These are phyloP conservation scores for Eulacestoma nigropectus DNA, from an alignment of 2,113 vertebrate genomes.

Conservation along the genomic window DNA sequence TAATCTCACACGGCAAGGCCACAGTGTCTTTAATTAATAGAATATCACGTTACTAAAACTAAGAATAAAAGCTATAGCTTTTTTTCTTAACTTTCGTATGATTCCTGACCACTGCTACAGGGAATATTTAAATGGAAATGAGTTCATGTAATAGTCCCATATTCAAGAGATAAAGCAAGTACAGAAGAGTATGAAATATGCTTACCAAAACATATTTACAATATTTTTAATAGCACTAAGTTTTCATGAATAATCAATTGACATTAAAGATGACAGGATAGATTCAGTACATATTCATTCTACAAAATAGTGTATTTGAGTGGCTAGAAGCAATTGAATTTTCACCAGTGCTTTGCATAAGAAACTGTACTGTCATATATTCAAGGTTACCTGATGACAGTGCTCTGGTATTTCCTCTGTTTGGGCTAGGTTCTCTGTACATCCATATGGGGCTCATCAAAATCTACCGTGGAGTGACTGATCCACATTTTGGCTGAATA, in stretches of 20 bases:
- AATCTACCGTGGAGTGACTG: conserved; percentile 9
- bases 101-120: neutral
- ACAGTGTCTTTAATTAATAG: conserved; percentile 37
- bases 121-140: neutral
- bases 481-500: conserved; percentile 33
- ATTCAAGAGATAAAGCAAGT: neutral
- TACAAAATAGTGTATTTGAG: neutral
- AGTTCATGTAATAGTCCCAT: neutral
- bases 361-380: neutral
- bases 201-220: neutral
- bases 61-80: neutral
- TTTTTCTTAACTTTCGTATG: conserved; percentile 16
- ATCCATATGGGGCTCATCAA: conserved; percentile 24
- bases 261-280: neutral
- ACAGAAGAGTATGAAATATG: neutral
- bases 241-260: neutral
- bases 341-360: neutral
- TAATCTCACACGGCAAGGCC: conserved; percentile 12
- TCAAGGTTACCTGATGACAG: conserved; percentile 13
- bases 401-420: neutral
- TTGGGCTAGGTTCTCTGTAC: neutral
- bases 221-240: neutral
- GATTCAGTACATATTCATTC: neutral
- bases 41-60: neutral
- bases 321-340: neutral